Evolutionary conservation across 2,113 vertebrate species (phyloP).

Genomic region (Tonatia bakeri): DNA sequence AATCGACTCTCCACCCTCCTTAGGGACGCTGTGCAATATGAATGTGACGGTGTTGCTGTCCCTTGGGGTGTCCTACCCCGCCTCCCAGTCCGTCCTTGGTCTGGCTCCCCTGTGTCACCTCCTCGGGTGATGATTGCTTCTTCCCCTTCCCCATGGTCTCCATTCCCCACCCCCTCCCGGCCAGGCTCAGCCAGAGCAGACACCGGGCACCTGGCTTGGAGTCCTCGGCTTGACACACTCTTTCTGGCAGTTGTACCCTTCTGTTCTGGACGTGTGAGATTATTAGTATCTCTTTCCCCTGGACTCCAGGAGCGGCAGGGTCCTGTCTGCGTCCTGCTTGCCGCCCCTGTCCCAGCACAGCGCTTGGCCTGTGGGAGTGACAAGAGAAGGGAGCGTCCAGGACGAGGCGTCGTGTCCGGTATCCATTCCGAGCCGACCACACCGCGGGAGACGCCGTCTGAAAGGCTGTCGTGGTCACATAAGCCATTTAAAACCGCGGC

Average conservation of each 20-base stretch:
- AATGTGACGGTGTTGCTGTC: not conserved
- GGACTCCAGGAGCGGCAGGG: not conserved
- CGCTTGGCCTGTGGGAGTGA: not conserved
- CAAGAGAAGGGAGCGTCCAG: not conserved
- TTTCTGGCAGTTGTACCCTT: not conserved
- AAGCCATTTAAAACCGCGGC: not conserved
- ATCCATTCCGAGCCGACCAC: too few species aligned
- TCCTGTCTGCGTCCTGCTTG: not conserved
- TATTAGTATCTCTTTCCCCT: not conserved
- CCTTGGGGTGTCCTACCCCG: not conserved
- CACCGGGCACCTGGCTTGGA: not conserved
- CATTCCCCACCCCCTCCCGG: not conserved
- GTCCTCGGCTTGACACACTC: not conserved
- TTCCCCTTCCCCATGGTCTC: not conserved
- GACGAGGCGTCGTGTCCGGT: accelerated
- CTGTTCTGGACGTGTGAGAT: not conserved
- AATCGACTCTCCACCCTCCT: not conserved
- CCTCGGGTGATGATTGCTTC: not conserved
- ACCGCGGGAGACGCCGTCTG: accelerated
- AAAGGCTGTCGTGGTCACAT: not conserved
- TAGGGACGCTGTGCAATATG: not conserved
- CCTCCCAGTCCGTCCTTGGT: not conserved
- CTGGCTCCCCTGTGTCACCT: not conserved
- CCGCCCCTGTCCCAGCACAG: not conserved
- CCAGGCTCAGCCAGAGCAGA: not conserved